Evolutionary conservation across 1,140 invertebrate species (phyloP), one percentile per base, ranked within the genome.

Genomic region (Sminthurinus signatus): DNA sequence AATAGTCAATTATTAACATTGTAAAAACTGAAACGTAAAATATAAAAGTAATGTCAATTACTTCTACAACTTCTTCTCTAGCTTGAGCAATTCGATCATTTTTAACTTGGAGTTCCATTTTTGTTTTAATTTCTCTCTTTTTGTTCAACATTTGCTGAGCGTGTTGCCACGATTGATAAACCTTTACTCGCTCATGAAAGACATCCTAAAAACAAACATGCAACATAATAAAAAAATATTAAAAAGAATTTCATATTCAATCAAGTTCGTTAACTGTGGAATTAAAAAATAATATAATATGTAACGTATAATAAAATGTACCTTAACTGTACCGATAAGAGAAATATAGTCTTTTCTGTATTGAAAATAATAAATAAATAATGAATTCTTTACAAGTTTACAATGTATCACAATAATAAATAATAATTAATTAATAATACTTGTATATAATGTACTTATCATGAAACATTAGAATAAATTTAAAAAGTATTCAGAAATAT

Each of bases 141-240:
- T 96, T 96, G 17, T 87, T 93, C 28, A 99, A 76, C 77, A 89
- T 93, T 78, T 91, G 86, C 78, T 97, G 92, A 46, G 94, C 90
- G 75, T 95, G 92, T 76, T 98, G 94, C 92, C 96, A 98, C 72
- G 89, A 90, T 79, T 98, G 95, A 78, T 96, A 99, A 0, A 91
- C 86, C 81, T 99, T 98, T 0, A 98, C 93, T 72, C 96, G 82
- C 77, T 98, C 95, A 75, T 96, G 92, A 73, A 99, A 96, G n/a
- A 95, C 92, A 75, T 96, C 93, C 84, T 89, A 79, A 39, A 62
- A 42, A 60, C 44, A 58, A 64, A 55, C 31, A 44, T 36, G 57
- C n/a, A 68, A 60, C 51, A 43, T 59, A 32, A 51, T 50, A 39
- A 19, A 51, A 62, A 52, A 57, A 68, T 17, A n/a, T n/a, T n/a